Evolutionary conservation across 2,888 invertebrate genomes (phyloP).

Genomic region (Xanthostigma xanthostigma): DNA sequence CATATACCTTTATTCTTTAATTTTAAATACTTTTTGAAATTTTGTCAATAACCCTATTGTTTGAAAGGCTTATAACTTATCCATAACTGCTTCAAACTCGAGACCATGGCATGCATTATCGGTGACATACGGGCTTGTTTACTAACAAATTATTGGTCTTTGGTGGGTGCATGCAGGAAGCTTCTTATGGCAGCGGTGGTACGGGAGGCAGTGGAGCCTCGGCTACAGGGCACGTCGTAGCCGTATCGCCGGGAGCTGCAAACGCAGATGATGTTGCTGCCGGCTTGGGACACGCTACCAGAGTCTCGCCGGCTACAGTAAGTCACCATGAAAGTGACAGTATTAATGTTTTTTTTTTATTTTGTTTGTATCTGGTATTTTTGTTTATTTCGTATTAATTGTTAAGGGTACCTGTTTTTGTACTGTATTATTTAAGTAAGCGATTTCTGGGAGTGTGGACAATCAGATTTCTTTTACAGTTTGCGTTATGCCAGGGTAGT

Average conservation of each 20-base stretch:
- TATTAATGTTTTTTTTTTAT: slow-evolving; percentile 6
- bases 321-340: slow-evolving; percentile 25
- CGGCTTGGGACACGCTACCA: slow-evolving; percentile 57
- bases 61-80: neutral
- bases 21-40: too few species aligned
- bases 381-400: slow-evolving; percentile 6
- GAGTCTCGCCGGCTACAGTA: slow-evolving; percentile 86
- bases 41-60: too few species aligned
- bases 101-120: neutral
- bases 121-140: slow-evolving; percentile 1
- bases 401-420: neutral
- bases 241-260: slow-evolving; percentile 25
- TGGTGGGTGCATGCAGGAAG: slow-evolving; percentile 24
- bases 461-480: too few species aligned
- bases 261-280: slow-evolving; percentile 35
- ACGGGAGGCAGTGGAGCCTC: slow-evolving; percentile 34
- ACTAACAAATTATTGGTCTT: slow-evolving; percentile 6
- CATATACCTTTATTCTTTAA: too few species aligned
- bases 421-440: too few species aligned
- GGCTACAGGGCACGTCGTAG: slow-evolving; percentile 30
- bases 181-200: slow-evolving; percentile 20
- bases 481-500: too few species aligned
- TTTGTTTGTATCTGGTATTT: slow-evolving; percentile 12
- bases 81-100: slow-evolving; percentile 4
- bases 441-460: too few species aligned